Percentiles rank a stretch among this genome's conserved stretches.
These are phyloP conservation scores for Sorex araneus DNA, from an alignment of 2,113 vertebrate species.

Conservation along the genomic window DNA sequence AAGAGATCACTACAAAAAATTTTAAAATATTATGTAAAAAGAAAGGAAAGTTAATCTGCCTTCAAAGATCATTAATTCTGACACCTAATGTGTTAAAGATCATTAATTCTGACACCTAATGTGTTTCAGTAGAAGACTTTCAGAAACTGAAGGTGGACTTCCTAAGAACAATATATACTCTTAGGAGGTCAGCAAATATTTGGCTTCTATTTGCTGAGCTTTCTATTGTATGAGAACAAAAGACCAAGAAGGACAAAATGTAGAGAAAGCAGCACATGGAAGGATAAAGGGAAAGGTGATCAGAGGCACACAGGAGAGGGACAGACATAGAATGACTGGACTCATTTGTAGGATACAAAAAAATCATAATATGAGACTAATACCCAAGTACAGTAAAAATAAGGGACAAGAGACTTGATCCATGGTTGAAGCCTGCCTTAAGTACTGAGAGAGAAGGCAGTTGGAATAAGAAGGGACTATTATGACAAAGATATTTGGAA, in stretches of 20 bases:
- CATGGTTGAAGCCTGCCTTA: too few species aligned
- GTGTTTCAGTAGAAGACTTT: background rate
- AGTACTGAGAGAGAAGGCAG: too few species aligned
- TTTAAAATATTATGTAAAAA: too few species aligned
- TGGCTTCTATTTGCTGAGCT: background rate
- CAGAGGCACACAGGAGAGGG: too few species aligned
- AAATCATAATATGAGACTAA: too few species aligned
- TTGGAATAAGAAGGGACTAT: too few species aligned
- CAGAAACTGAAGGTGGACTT: background rate
- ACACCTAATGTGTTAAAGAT: background rate
- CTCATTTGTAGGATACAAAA: too few species aligned
- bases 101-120: background rate
- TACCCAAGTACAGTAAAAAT: too few species aligned
- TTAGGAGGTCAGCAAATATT: background rate
- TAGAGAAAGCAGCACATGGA: background rate
- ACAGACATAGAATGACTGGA: too few species aligned
- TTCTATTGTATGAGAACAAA: background rate
- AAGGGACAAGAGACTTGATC: too few species aligned
- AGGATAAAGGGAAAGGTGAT: accelerated
- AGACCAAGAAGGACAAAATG: background rate
- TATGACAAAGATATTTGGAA: too few species aligned
- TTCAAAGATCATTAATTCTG: background rate
- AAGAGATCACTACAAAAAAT: too few species aligned
- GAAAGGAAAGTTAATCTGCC: conserved; percentile 20
- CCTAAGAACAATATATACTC: background rate